A percentile compares a stretch with the other conserved stretches of the same genome.
Conservation (phyloP, 2,797 vertebrate species). For the Ibycter americanus region DNA sequence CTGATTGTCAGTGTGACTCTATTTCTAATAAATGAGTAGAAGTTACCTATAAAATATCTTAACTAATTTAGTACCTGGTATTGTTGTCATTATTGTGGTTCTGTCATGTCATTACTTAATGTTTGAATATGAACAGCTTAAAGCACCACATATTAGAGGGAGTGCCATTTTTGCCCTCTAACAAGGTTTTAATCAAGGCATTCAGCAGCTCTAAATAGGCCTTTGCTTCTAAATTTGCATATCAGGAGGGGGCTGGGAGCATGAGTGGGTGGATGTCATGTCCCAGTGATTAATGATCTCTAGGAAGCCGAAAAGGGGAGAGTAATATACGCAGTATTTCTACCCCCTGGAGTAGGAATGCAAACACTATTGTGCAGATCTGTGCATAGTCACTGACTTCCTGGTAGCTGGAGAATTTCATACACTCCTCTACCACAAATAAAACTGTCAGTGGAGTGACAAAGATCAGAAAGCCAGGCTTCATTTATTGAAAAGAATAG, state of each 20-base stretch:
- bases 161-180: conserved; percentile 53
- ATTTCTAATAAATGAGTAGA: background rate
- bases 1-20: background rate
- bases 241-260: conserved; percentile 80
- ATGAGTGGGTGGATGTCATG: conserved; percentile 79
- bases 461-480: conserved; percentile 78
- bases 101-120: background rate
- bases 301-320: conserved; percentile 73
- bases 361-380: conserved; percentile 82
- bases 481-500: conserved; percentile 80
- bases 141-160: conserved; percentile 19
- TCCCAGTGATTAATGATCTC: conserved; percentile 86
- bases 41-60: background rate
- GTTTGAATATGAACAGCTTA: background rate
- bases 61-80: background rate
- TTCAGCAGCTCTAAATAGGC: conserved; percentile 65
- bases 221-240: conserved; percentile 74
- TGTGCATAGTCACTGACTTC: conserved; percentile 78
- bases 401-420: conserved; percentile 86
- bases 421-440: conserved; percentile 81
- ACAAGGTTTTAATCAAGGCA: conserved; percentile 70
- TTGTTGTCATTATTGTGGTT: background rate
- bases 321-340: conserved; percentile 80
- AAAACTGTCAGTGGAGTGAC: conserved; percentile 84
- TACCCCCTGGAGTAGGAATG: conserved; percentile 83